These are phyloP conservation scores for Heliconius nattereri DNA, from an alignment of 1,140 invertebrate genomes.

Conservation along the genomic window DNA sequence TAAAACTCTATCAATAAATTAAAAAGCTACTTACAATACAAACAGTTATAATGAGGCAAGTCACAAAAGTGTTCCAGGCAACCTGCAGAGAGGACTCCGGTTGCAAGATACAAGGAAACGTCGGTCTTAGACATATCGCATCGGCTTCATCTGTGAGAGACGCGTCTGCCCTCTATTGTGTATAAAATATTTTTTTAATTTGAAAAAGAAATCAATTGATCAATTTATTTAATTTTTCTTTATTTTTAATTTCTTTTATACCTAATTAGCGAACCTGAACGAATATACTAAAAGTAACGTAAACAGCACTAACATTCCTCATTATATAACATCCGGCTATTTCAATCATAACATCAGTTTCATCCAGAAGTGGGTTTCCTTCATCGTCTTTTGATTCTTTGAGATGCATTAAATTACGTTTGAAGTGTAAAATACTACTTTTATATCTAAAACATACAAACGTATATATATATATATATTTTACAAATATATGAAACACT, in stretches of 20 bases:
- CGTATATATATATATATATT: too few relatives aligned
- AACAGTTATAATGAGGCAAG: constrained; percentile 49
- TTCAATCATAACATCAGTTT: constrained; percentile 60
- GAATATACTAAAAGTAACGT: not conserved
- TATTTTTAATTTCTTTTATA: too few relatives aligned
- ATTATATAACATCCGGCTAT: constrained; percentile 68
- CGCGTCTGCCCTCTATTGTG: constrained; percentile 52
- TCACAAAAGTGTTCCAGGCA: constrained; percentile 56
- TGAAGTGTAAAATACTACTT: constrained; percentile 67
- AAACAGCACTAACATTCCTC: constrained; percentile 57
- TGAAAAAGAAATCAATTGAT: too few relatives aligned
- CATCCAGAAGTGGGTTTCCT: constrained; percentile 48
- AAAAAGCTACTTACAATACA: constrained; percentile 54
- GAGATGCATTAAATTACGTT: constrained; percentile 55
- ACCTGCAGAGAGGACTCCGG: constrained; percentile 58
- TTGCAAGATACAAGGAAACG: constrained; percentile 68
- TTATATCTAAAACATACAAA: constrained; percentile 50
- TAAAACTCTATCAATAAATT: not conserved
- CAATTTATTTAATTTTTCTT: too few relatives aligned
- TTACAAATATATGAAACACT: too few relatives aligned
- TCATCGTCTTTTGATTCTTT: constrained; percentile 50
- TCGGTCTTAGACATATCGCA: constrained; percentile 62
- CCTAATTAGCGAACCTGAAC: too few relatives aligned
- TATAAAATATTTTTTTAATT: too few relatives aligned
- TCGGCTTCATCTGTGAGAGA: constrained; percentile 60